These are phyloP conservation scores for Clivina fossor DNA, from an alignment of 2,888 invertebrate genomes.

Conservation along the genomic window DNA sequence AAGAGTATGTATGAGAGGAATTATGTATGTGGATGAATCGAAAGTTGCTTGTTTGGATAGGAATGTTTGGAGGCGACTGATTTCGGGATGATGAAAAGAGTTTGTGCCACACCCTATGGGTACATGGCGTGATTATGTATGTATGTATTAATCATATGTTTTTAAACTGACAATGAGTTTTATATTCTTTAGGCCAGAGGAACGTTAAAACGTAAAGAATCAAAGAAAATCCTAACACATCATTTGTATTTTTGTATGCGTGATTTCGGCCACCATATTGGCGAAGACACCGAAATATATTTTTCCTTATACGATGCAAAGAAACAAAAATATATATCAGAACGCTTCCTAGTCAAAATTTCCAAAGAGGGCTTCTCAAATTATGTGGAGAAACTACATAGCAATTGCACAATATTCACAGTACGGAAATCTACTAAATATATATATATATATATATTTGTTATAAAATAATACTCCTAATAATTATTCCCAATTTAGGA, in stretches of 20 bases:
- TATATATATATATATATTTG: no score
- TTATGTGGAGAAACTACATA: constrained; percentile 83
- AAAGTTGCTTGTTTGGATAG: no score
- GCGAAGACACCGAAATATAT: constrained; percentile 87
- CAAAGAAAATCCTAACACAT: constrained; percentile 65
- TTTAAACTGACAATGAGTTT: no score
- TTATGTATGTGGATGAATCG: no score
- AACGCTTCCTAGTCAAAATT: constrained; percentile 85
- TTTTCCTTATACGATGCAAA: constrained; percentile 84
- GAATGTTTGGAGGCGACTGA: no score
- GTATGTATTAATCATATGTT: no score
- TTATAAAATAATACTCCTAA: no score
- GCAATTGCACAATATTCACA: constrained; percentile 87
- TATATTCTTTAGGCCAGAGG: constrained; percentile 59
- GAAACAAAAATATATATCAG: constrained; percentile 78
- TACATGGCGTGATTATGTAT: no score
- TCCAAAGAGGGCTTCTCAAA: constrained; percentile 89
- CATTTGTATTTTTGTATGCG: constrained; percentile 86
- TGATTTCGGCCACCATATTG: constrained; percentile 84
- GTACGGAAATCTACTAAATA: constrained; percentile 44
- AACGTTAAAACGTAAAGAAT: constrained; percentile 59
- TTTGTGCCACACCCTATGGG: no score
- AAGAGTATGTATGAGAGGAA: no score
- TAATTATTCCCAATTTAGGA: no score
- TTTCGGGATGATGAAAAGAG: no score